Conservation (phyloP, 37 sponge, comb jelly and placozoan species). For the Oscarella lobularis region DNA sequence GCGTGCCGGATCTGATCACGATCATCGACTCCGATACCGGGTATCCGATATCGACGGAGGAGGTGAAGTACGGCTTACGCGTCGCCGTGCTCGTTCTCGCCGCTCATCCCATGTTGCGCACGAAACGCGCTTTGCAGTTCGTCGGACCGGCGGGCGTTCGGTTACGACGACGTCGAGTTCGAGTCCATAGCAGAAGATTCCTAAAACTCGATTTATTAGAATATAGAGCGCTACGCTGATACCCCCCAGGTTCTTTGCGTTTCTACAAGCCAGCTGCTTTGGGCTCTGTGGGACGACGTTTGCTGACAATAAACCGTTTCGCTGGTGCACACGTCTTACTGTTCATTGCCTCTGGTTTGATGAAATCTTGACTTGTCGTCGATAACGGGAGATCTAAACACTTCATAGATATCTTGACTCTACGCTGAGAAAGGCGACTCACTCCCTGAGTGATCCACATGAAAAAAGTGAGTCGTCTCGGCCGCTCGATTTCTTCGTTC, state of each 20-base stretch:
- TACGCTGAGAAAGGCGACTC: too few species aligned
- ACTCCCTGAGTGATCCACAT: neutral
- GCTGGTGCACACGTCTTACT: neutral
- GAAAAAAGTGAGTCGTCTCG: neutral
- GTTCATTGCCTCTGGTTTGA: neutral
- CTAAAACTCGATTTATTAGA: too few species aligned
- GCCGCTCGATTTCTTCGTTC: neutral
- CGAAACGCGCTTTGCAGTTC: slow-evolving; percentile 29
- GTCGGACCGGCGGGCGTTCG: slow-evolving; percentile 76
- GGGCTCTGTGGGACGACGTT: too few species aligned
- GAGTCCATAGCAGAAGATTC: too few species aligned
- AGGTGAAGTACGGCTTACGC: slow-evolving; percentile 45
- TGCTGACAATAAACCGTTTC: too few species aligned
- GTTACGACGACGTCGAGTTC: slow-evolving; percentile 12
- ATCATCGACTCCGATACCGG: slow-evolving; percentile 37
- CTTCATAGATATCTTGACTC: too few species aligned
- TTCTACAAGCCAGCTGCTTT: too few species aligned
- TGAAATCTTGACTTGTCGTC: neutral
- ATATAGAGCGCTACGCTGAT: too few species aligned
- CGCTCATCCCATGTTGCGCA: slow-evolving; percentile 32
- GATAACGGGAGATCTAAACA: neutral
- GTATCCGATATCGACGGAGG: slow-evolving; percentile 66
- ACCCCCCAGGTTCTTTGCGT: too few species aligned
- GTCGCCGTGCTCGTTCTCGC: slow-evolving; percentile 61
- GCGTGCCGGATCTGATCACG: slow-evolving; percentile 62